These are phyloP conservation scores for Synaphobranchus kaupii DNA, from an alignment of 2,797 vertebrate genomes.

Conservation along the genomic window DNA sequence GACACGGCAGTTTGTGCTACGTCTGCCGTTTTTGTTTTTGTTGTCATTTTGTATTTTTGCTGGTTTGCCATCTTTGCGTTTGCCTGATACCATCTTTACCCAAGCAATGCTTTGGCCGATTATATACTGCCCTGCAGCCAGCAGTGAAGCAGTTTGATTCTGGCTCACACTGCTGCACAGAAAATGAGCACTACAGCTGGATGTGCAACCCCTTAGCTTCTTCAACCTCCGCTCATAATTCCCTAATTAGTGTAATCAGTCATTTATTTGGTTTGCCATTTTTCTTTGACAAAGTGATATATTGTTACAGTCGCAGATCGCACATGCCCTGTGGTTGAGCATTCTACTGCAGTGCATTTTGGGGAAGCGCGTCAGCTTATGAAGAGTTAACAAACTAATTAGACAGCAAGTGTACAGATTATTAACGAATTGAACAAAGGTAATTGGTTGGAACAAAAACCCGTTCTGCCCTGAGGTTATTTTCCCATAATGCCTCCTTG, in stretches of 20 bases:
- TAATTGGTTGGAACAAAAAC: background rate
- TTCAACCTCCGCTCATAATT: background rate
- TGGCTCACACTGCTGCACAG: background rate
- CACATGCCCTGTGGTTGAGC: background rate
- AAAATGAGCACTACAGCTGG: background rate
- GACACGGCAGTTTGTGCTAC: background rate
- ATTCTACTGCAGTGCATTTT: background rate
- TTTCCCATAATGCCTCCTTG: background rate
- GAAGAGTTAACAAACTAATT: background rate
- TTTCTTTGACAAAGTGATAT: background rate
- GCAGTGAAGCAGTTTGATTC: background rate
- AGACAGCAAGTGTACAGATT: background rate
- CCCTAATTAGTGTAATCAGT: background rate
- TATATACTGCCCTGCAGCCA: background rate
- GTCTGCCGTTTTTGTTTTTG: background rate
- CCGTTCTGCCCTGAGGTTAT: background rate
- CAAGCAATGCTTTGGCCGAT: background rate
- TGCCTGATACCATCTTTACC: background rate
- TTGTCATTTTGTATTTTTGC: background rate
- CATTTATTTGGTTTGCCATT: constrained; percentile 3
- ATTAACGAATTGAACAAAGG: background rate
- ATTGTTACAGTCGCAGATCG: background rate
- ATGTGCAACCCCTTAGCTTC: background rate
- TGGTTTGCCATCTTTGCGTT: background rate
- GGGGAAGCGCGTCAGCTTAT: background rate